These are phyloP conservation scores for Lepas anatifera DNA, from an alignment of 2,888 invertebrate genomes.

Conservation along the genomic window DNA sequence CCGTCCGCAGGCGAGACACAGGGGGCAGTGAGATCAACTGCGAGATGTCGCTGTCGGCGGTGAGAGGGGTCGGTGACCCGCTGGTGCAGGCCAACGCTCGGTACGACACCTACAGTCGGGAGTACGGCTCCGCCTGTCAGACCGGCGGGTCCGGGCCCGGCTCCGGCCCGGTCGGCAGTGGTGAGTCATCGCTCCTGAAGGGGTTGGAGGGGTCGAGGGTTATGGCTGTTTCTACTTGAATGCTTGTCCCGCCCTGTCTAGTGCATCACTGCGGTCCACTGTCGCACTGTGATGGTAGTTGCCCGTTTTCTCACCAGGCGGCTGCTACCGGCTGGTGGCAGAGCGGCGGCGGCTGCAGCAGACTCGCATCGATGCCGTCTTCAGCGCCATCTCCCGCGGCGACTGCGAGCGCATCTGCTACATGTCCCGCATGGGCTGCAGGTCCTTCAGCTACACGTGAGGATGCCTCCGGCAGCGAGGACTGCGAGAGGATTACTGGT, in stretches of 20 bases:
- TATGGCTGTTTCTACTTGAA: no score
- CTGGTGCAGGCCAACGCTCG: neutral
- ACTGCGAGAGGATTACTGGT: no score
- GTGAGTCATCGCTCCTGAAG: no score
- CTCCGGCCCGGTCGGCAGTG: neutral
- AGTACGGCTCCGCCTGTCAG: slow-evolving; percentile 6
- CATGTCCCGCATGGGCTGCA: neutral
- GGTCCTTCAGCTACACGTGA: slow-evolving; percentile 3
- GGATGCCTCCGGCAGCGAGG: no score
- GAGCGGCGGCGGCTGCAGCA: neutral
- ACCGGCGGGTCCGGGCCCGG: neutral
- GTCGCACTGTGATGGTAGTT: no score
- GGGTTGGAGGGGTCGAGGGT: no score
- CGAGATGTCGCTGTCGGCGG: neutral
- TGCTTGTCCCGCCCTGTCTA: no score
- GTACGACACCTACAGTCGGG: slow-evolving; percentile 7
- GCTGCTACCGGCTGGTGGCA: slow-evolving; percentile 1
- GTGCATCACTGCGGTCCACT: no score
- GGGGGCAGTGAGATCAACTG: slow-evolving; percentile 1
- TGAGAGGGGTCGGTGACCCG: neutral
- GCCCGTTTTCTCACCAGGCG: neutral
- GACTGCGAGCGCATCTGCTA: neutral
- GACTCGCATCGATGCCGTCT: neutral
- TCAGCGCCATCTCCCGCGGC: neutral
- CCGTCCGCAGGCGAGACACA: neutral